Percentiles rank a stretch among this genome's conserved stretches.
These are phyloP conservation scores for Troides aeacus DNA, from an alignment of 2,888 invertebrate species.

Conservation along the genomic window DNA sequence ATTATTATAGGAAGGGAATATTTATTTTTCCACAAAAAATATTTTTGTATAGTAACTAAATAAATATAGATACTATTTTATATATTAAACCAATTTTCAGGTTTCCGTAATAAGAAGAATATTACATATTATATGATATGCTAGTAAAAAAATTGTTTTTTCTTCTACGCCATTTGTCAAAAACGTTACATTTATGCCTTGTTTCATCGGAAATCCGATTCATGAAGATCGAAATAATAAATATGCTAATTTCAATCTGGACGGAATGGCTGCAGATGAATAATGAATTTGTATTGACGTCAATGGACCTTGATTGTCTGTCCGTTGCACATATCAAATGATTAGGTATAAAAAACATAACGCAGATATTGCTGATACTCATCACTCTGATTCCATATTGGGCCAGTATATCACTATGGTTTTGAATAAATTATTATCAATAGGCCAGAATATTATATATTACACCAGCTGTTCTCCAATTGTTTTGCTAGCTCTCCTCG, in stretches of 20 bases:
- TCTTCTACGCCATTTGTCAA: too few species aligned
- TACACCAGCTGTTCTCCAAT: neutral
- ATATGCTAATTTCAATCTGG: conserved; percentile 11
- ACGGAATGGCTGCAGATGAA: conserved; percentile 15
- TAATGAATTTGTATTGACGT: conserved; percentile 29
- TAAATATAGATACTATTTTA: too few species aligned
- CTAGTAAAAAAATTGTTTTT: too few species aligned
- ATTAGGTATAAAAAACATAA: conserved; percentile 13
- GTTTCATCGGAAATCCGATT: neutral
- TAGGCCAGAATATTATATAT: neutral
- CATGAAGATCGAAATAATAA: neutral
- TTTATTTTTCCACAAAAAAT: too few species aligned
- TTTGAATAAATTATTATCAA: neutral
- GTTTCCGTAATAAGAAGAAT: too few species aligned
- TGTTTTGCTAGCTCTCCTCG: too few species aligned
- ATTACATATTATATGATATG: too few species aligned
- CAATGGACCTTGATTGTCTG: conserved; percentile 24
- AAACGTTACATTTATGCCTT: too few species aligned
- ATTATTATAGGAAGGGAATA: neutral
- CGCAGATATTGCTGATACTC: neutral
- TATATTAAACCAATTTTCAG: too few species aligned
- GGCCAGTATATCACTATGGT: neutral
- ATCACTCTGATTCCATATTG: neutral
- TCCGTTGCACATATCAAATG: conserved; percentile 11
- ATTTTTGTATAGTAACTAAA: too few species aligned